phyloP scores from a whole-genome alignment of 2,888 invertebrate genomes.

The Leptopilina syphax region DNA sequence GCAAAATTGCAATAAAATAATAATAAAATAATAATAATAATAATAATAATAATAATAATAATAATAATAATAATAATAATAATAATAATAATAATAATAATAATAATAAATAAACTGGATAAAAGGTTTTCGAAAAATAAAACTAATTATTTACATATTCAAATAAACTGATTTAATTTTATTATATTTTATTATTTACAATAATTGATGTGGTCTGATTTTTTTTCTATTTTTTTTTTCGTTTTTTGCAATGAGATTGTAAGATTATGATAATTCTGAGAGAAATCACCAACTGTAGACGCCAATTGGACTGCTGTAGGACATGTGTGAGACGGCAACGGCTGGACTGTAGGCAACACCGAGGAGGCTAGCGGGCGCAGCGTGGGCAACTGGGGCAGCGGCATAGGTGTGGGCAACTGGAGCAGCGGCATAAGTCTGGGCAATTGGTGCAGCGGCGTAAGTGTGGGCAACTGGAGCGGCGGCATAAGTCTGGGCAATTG shows the following conservation, averaged over 20 bases:
- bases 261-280: background rate
- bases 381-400: slow-evolving; percentile 51
- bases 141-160: too few species aligned
- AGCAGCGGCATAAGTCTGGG: slow-evolving; percentile 55
- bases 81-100: too few species aligned
- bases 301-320: slow-evolving; percentile 67
- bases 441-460: slow-evolving; percentile 52
- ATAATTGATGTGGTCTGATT: too few species aligned
- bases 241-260: background rate
- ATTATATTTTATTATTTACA: too few species aligned
- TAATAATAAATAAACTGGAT: too few species aligned
- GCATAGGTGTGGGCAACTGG: slow-evolving; percentile 53
- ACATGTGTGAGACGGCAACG: slow-evolving; percentile 70
- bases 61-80: too few species aligned
- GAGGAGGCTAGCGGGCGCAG: slow-evolving; percentile 60
- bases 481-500: slow-evolving; percentile 61
- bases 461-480: slow-evolving; percentile 56
- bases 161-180: too few species aligned
- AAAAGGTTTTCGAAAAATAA: too few species aligned
- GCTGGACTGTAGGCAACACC: slow-evolving; percentile 70
- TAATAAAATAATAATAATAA: too few species aligned
- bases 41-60: too few species aligned
- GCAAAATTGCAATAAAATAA: too few species aligned
- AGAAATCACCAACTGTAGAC: slow-evolving; percentile 50
- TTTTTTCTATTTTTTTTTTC: background rate